These are phyloP conservation scores for Enteromius treurensis DNA, from an alignment of 2,797 vertebrate genomes.

Conservation along the genomic window DNA sequence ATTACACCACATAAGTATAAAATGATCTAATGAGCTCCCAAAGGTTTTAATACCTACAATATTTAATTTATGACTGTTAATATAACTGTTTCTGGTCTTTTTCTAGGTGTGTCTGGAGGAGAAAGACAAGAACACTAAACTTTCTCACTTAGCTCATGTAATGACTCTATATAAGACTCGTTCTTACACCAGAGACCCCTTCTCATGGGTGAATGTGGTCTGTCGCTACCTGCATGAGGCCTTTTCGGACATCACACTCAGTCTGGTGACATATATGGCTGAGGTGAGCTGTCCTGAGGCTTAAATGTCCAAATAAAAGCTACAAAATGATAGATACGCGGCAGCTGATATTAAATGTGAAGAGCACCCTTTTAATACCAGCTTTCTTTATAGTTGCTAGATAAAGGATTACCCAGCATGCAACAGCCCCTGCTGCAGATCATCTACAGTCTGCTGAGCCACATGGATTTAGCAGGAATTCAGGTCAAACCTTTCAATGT, in stretches of 20 bases:
- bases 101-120: constrained; percentile 93
- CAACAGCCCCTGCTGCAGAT: constrained; percentile 96
- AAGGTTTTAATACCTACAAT: not conserved
- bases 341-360: not conserved
- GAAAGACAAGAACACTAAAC: constrained; percentile 96
- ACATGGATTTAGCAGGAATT: constrained; percentile 92
- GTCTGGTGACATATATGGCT: constrained; percentile 95
- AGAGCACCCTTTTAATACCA: not conserved
- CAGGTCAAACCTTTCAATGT: constrained; percentile 94
- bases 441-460: constrained; percentile 96
- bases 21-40: not conserved
- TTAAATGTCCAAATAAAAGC: not conserved
- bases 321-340: not conserved
- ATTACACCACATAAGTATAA: not conserved
- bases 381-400: constrained; percentile 81
- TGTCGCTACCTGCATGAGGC: constrained; percentile 97
- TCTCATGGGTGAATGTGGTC: constrained; percentile 97
- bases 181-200: constrained; percentile 94
- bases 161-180: constrained; percentile 99
- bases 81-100: not conserved
- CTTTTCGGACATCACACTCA: constrained; percentile 92
- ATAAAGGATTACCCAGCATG: constrained; percentile 96
- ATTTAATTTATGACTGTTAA: not conserved
- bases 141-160: constrained; percentile 95
- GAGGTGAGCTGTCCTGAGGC: constrained; percentile 79